phyloP scores from a whole-genome alignment of 2,113 vertebrate genomes.

The Theristicus caerulescens region DNA sequence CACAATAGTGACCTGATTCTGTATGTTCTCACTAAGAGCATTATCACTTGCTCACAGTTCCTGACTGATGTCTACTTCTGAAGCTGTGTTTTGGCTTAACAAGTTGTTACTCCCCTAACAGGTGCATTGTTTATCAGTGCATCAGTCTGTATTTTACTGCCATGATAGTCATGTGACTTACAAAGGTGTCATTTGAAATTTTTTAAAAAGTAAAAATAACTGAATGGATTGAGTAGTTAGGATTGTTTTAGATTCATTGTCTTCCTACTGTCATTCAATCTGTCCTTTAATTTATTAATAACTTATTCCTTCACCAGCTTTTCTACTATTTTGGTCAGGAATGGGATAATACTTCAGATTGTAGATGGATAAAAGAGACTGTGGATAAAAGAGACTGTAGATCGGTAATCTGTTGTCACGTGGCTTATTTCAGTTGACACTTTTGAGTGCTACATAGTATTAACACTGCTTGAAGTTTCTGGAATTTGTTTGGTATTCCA shows the following conservation, averaged over 20 bases:
- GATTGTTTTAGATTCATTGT: neutral
- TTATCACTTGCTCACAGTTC: neutral
- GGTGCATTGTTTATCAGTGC: neutral
- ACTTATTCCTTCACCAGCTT: neutral
- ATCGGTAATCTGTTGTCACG: accelerated
- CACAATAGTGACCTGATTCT: neutral
- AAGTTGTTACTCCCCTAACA: neutral
- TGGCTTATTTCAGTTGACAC: neutral
- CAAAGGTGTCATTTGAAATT: neutral
- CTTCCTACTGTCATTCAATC: neutral
- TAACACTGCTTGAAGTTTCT: neutral
- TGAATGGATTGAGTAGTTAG: neutral
- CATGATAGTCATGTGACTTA: neutral
- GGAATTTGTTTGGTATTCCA: neutral
- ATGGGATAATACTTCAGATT: neutral
- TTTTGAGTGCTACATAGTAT: neutral
- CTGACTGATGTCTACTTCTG: neutral
- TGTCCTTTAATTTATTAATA: neutral
- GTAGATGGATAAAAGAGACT: neutral
- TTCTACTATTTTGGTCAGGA: neutral
- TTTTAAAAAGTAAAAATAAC: neutral
- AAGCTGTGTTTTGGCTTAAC: neutral
- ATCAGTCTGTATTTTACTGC: neutral
- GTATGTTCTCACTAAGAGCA: neutral
- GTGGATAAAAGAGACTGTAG: neutral